These are phyloP conservation scores for Epicauta chinensis DNA, from an alignment of 1,140 invertebrate genomes.

Conservation along the genomic window DNA sequence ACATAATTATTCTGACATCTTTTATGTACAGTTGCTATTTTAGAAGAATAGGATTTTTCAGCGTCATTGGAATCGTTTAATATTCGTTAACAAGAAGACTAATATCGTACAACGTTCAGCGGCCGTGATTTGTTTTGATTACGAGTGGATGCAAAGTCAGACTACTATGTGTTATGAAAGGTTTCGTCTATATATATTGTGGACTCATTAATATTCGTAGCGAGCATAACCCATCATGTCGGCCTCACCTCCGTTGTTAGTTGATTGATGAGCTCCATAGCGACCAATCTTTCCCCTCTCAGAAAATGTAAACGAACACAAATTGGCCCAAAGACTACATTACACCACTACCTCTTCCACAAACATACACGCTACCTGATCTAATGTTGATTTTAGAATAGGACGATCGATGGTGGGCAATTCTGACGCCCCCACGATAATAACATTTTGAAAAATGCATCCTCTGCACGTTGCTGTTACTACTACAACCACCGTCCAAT, in stretches of 20 bases:
- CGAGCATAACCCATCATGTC: conserved; percentile 34
- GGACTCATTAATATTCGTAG: conserved; percentile 32
- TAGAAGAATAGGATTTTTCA: too few species aligned
- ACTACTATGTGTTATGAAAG: conserved; percentile 19
- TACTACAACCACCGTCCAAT: conserved; percentile 6
- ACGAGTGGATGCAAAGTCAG: conserved; percentile 19
- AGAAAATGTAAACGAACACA: conserved; percentile 33
- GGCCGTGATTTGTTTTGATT: conserved; percentile 27
- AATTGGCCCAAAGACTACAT: conserved; percentile 31
- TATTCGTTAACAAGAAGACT: conserved; percentile 9
- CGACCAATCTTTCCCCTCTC: conserved; percentile 23
- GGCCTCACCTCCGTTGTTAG: conserved; percentile 21
- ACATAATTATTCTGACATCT: too few species aligned
- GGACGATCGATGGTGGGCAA: conserved; percentile 11
- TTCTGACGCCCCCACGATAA: neutral
- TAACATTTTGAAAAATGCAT: conserved; percentile 16
- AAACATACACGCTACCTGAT: too few species aligned
- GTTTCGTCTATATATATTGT: conserved; percentile 20
- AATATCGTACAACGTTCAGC: conserved; percentile 8
- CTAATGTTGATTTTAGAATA: conserved; percentile 22
- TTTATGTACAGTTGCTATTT: too few species aligned
- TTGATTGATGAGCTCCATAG: conserved; percentile 32
- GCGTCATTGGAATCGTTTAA: neutral
- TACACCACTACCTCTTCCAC: neutral
- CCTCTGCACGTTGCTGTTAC: neutral